Evolutionary conservation across 2,797 vertebrate genomes (phyloP), one percentile per base, ranked within the genome.

Genomic region (Paratrypauchen microcephalus): DNA sequence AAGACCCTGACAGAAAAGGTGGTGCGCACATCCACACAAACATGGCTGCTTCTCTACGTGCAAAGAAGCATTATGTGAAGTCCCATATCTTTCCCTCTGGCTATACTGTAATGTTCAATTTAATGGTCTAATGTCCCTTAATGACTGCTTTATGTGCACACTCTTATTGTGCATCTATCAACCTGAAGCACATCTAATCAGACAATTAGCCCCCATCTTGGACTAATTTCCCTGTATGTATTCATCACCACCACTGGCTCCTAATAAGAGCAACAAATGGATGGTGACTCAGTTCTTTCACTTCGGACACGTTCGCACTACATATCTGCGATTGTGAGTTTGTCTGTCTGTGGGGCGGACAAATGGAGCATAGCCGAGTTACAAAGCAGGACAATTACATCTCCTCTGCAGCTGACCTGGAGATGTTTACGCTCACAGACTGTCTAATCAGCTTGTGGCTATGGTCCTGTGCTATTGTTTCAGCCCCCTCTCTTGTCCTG

Each of bases 171-270:
- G 81, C 80, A 82, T 89, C 84, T 77, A 87, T 87, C 86, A 90
- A 83, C 78, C 83, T 82, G 78, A 76, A 85, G 83, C 86, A 88
- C 87, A 86, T 87, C 85, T 87, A 86, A 88, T 88, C 87, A 86
- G 79, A 87, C 85, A 85, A 90, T 90, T 90, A 90, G 81, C 59
- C 71, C 76, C 85, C 82, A 79, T 85, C 80, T 83, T 80, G 63
- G 75, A 39, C 78, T 89, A 82, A 90, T 89, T 82, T 86, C 66
- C 68, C 80, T 77, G 75, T 80, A 83, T 80, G 70, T 84, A 86
- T 88, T 88, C 87, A 88, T 84, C 78, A 80, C 77, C 78, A 77
- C 66, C 65, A 81, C 80, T 69, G 71, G 59, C 59, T 68, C 67
- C 60, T 82, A 87, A 85, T 74, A 77, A 39, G 69, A 83, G 77